These are phyloP conservation scores for Rhinogobio ventralis DNA, from an alignment of 2,797 vertebrate species.

Conservation along the genomic window DNA sequence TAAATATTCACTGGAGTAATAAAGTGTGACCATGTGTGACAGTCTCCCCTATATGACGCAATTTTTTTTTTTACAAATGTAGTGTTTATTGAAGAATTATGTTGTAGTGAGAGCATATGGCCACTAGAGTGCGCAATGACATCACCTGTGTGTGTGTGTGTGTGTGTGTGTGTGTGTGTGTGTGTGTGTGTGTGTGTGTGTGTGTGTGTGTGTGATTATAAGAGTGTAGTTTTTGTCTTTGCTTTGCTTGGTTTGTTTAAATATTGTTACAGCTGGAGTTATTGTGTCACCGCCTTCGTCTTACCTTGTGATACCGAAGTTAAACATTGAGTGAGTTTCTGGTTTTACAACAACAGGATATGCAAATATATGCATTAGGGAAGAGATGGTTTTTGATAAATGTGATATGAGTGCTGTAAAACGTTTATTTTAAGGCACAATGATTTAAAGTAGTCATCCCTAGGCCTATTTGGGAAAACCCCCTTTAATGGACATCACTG, in stretches of 20 bases:
- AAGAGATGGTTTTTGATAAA: neutral
- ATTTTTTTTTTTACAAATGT: too few species aligned
- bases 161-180: too few species aligned
- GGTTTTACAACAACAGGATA: constrained; percentile 49
- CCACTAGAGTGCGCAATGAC: constrained; percentile 18
- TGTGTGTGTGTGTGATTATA: too few species aligned
- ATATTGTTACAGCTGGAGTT: constrained; percentile 24
- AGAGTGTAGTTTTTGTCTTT: neutral
- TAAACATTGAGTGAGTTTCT: constrained; percentile 47
- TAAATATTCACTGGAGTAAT: neutral
- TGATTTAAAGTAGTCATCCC: neutral
- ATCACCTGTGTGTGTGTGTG: neutral
- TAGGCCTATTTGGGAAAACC: too few species aligned
- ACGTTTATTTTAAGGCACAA: neutral
- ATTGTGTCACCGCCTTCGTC: neutral
- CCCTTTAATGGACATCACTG: too few species aligned
- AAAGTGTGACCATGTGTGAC: neutral
- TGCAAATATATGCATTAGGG: constrained; percentile 39
- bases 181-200: too few species aligned
- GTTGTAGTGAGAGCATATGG: neutral
- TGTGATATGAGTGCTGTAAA: neutral
- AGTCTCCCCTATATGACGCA: neutral
- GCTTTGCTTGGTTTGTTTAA: neutral
- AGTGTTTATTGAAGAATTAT: neutral
- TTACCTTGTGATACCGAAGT: constrained; percentile 34